Percentiles rank a stretch among this genome's conserved stretches.
Evolutionary conservation across 2,888 invertebrate genomes (phyloP).

Genomic region (Pinctada fucata): DNA sequence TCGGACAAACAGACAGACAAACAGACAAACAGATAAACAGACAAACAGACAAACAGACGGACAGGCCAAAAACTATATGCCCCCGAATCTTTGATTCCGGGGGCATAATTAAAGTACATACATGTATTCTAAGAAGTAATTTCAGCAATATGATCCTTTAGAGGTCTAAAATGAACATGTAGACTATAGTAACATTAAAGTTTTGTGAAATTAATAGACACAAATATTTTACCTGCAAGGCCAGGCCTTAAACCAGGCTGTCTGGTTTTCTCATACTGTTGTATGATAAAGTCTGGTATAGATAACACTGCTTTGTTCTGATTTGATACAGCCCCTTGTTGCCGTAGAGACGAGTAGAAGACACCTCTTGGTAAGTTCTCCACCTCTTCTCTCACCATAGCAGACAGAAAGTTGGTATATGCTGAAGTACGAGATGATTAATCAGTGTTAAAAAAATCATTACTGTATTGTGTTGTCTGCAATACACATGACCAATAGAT

Average conservation of each 20-base stretch:
- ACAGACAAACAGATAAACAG: too few relatives aligned
- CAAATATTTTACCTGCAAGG: slow-evolving; percentile 58
- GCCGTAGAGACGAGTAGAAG: slow-evolving; percentile 58
- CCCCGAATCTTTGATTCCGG: too few relatives aligned
- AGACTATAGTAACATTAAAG: too few relatives aligned
- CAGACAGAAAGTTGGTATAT: slow-evolving; percentile 58
- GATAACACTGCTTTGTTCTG: slow-evolving; percentile 61
- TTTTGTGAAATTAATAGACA: too few relatives aligned
- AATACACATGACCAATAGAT: background rate
- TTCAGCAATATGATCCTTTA: too few relatives aligned
- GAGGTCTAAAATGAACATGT: too few relatives aligned
- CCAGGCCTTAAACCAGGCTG: slow-evolving; percentile 68
- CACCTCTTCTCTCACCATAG: slow-evolving; percentile 62
- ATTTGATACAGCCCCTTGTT: slow-evolving; percentile 54
- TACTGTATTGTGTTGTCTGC: background rate
- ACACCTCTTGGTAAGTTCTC: slow-evolving; percentile 66
- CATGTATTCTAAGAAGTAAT: too few relatives aligned
- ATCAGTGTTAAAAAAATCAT: background rate
- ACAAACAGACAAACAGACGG: too few relatives aligned
- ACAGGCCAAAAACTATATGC: too few relatives aligned
- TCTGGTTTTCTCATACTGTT: slow-evolving; percentile 65
- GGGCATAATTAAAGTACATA: too few relatives aligned
- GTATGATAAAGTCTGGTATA: slow-evolving; percentile 63
- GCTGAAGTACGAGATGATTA: slow-evolving; percentile 47
- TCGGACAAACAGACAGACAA: too few relatives aligned